phyloP scores from a whole-genome alignment of 2,113 vertebrate genomes.

The Sarotherodon lohbergeri region DNA sequence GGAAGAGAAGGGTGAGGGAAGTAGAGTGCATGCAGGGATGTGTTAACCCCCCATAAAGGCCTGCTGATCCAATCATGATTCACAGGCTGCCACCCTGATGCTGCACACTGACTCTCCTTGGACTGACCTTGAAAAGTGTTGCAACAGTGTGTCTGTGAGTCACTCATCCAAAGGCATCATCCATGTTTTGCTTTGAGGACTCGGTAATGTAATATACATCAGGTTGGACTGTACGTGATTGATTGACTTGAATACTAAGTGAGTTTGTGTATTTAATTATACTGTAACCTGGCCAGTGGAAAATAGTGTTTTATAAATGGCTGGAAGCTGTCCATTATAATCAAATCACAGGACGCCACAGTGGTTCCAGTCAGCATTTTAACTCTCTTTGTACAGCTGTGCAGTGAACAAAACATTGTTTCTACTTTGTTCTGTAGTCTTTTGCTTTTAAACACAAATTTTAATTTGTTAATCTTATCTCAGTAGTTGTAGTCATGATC shows the following conservation, averaged over 20 bases:
- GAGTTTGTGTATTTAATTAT: background rate
- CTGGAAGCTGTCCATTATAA: background rate
- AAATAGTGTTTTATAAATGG: background rate
- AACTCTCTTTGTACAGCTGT: background rate
- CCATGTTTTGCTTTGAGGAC: background rate
- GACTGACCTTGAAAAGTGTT: slow-evolving; percentile 23
- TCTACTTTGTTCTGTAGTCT: background rate
- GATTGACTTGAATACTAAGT: slow-evolving; percentile 1
- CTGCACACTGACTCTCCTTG: slow-evolving; percentile 18
- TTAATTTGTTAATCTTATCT: background rate
- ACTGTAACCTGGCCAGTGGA: background rate
- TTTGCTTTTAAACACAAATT: background rate
- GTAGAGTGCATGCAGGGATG: slow-evolving; percentile 48
- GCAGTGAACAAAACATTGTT: background rate
- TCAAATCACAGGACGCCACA: background rate
- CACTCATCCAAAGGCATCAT: background rate
- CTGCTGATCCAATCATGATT: slow-evolving; percentile 50
- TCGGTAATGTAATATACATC: background rate
- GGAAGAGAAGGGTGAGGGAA: slow-evolving; percentile 41
- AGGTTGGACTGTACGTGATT: background rate
- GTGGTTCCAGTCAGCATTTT: background rate
- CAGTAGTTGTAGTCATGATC: background rate
- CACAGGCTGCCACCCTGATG: slow-evolving; percentile 15
- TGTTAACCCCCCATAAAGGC: slow-evolving; percentile 54
- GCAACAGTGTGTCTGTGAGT: background rate